Base-by-base conservation (phyloP, 2,888 invertebrate genomes). In the Gari tellinella region DNA sequence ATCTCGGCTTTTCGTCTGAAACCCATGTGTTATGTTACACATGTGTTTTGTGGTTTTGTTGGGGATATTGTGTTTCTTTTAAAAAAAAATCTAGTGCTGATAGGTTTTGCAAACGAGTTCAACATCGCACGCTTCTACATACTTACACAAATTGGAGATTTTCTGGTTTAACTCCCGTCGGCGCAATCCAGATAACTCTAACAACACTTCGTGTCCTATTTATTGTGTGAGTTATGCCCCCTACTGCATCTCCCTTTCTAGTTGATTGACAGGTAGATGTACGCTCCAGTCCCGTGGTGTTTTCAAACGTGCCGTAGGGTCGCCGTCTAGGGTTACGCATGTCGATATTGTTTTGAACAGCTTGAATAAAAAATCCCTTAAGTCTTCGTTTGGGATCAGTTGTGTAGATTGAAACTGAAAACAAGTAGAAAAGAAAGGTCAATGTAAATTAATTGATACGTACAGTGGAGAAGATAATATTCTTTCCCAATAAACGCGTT, bases 71-170 rank as follows among this genome's bases (percentile, higher is more conserved):
- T n/a, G n/a, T n/a, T n/a, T n/a, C n/a, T n/a, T n/a, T n/a, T n/a
- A n/a, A n/a, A n/a, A n/a, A n/a, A n/a, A n/a, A n/a, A n/a, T n/a
- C n/a, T n/a, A n/a, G n/a, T n/a, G n/a, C n/a, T n/a, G n/a, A n/a
- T n/a, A n/a, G n/a, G 8, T 26, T 12, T 26, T 38, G 25, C 40
- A 45, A 10, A 52, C 10, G 7, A 52, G 4, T 15, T 31, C 15
- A 23, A 19, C 19, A 7, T 10, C 4, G 31, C 10, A 7, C 4
- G 5, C 10, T 10, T 43, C 3, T 14, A 2, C 14, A 21, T 40
- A 72, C 79, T 68, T 53, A 75, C 79, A 75, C 21, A 53, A 79
- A 79, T 53, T 79, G 75, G 25, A 79, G 38, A 26, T 55, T 61
- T 46, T 75, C 75, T 0, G 79, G 79, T 19, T 72, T 63, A 14